Evolutionary conservation across 2,797 vertebrate species (phyloP), one percentile per base, ranked within the genome.

Genomic region (Megalops cyprinoides): DNA sequence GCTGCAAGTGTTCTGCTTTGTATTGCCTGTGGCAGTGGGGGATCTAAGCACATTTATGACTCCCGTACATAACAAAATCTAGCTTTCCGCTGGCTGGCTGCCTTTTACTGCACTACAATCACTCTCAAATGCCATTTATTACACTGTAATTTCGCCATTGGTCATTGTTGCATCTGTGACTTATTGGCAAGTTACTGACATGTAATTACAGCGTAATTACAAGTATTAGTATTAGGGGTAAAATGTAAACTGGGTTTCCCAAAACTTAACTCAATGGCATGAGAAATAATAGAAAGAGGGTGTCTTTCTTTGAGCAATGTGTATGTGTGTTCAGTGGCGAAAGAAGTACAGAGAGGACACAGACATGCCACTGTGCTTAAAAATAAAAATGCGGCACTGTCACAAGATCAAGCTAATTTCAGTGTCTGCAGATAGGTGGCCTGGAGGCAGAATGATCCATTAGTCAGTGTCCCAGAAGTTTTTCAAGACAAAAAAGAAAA

Each of bases 381-480:
- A 23, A 39, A 37, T 20, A 34, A 15, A 34, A 62, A 34, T 31
- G 10, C 28, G 34, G 6, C 6, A 3, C 65, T 20, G 65, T 34
- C 65, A 69, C 37, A 39, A 39, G 37, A 69, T 69, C 65, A 42
- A 37, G 44, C 37, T 69, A 42, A 69, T 44, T n/a, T 23, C 65
- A 44, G 14, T 44, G 39, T 34, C 12, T 44, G 20, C 20, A 23
- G 65, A 23, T 34, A 18, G 18, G 69, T 7, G 65, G 20, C 15
- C 65, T 42, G 0, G 20, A 39, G 65, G 37, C 3, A n/a, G 65
- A 44, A 44, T 23, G 65, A 69, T 69, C 65, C 65, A 42, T 69
- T 69, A 69, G 31, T 69, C 65, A 10, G 31, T 34, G 37, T 44
- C 65, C 39, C 65, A 69, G 14, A 69, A 42, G 65, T 69, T 69